Base-by-base conservation (phyloP, 1,140 invertebrate species). In the Halesus radiatus region DNA sequence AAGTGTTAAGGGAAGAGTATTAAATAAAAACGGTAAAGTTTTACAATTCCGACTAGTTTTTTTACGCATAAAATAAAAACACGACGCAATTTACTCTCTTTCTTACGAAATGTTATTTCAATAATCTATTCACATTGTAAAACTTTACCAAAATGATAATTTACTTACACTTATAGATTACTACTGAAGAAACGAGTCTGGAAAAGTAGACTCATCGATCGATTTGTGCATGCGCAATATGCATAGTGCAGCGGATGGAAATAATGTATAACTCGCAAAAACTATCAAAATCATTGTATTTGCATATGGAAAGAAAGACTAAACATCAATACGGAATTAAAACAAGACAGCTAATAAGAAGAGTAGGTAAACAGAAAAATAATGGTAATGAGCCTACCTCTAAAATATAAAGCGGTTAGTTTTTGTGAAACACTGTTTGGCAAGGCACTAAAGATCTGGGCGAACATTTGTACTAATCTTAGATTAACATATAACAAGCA, bases 341-440 rank as follows among this genome's bases (percentile, higher is more conserved):
- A 10, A 45, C 37, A 45, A 29, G 5, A 45, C 37, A 8, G 13
- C 37, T n/a, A 45, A 45, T 45, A 45, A 45, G 8, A 45, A 32
- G 4, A 32, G 32, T 32, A 32, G 7, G 7, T 7, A 45, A 29
- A 45, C 8, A 45, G 8, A 13, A 45, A 45, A 45, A 45, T 45
- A 45, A 45, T 45, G 8, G 37, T 45, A 45, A 45, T 45, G 37
- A 60, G 89, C 87, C 87, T 91, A 93, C 92, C 91, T 90, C 89
- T 91, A 84, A 91, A 93, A 85, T 92, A 93, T 75, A 90, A 83
- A 81, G 91, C 91, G n/a, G 88, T 90, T 54, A 92, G 84, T 85
- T 86, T 84, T 79, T 89, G 86, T 6, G 89, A 88, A 64, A 89
- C 84, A 79, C 87, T 86, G 72, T 85, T 85, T 50, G 89, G 89